phyloP scores from a whole-genome alignment of 2,797 vertebrate genomes.

The Hydrocynus forskahlii region DNA sequence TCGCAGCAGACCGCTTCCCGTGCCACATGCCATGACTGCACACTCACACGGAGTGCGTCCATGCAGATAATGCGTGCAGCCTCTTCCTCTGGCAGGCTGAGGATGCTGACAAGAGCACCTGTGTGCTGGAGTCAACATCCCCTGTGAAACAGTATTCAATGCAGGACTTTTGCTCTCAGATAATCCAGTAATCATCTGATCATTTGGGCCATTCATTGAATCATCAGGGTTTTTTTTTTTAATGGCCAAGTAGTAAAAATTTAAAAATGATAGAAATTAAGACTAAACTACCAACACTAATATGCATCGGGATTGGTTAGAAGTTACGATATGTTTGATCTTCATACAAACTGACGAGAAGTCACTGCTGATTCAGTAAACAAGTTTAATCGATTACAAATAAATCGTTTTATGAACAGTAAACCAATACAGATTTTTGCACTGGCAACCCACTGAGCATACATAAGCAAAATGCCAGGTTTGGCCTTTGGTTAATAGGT shows the following conservation, averaged over 20 bases:
- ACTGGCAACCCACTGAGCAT: neutral
- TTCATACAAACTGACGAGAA: neutral
- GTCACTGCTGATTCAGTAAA: neutral
- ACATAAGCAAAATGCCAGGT: neutral
- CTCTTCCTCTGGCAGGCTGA: slow-evolving; percentile 44
- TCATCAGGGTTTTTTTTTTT: neutral
- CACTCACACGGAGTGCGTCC: slow-evolving; percentile 22
- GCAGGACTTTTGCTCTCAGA: neutral
- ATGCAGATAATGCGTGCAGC: slow-evolving; percentile 32
- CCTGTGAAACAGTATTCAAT: neutral
- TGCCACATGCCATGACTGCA: slow-evolving; percentile 22
- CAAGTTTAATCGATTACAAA: neutral
- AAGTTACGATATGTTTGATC: neutral
- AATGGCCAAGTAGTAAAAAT: too few species aligned
- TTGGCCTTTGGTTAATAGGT: neutral
- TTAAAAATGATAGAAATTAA: too few species aligned
- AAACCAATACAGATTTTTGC: neutral
- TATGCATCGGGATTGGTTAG: neutral
- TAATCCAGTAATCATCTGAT: neutral
- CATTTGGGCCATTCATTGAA: neutral
- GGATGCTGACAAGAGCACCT: slow-evolving; percentile 42
- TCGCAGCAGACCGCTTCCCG: slow-evolving; percentile 47
- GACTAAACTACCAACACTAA: too few species aligned
- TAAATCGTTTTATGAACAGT: neutral
- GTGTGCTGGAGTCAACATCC: neutral